Evolutionary conservation across 1,140 invertebrate species (phyloP).

Genomic region (Orchesella cincta): DNA sequence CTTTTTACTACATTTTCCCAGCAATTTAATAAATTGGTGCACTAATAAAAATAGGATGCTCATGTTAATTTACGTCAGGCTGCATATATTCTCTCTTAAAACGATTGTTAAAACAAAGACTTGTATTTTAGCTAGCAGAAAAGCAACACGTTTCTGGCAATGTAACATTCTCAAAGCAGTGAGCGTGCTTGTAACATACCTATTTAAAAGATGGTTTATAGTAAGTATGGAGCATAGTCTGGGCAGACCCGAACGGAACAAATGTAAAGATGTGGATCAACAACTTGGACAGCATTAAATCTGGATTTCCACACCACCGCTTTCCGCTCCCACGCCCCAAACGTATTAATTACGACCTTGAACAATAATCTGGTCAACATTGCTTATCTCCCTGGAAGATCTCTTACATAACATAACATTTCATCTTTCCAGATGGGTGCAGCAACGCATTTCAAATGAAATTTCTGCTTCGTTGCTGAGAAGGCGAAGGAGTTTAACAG

Average conservation of each 20-base stretch:
- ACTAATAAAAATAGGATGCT: too few species aligned
- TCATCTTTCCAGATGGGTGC: background rate
- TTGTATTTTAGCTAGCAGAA: background rate
- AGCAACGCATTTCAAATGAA: background rate
- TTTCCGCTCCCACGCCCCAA: conserved; percentile 12
- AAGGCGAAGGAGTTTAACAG: too few species aligned
- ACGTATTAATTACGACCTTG: conserved; percentile 4
- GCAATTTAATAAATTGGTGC: too few species aligned
- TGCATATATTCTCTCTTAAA: too few species aligned
- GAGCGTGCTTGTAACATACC: background rate
- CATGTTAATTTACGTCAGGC: too few species aligned
- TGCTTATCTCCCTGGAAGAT: background rate
- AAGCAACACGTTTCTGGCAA: background rate
- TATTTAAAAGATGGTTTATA: background rate
- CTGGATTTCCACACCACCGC: background rate
- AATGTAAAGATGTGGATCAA: conserved; percentile 3
- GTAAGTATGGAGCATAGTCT: too few species aligned
- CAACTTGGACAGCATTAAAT: conserved; percentile 7
- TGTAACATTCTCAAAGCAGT: background rate
- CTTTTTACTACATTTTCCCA: too few species aligned
- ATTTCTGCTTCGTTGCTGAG: background rate
- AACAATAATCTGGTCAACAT: background rate
- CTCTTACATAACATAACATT: conserved; percentile 3
- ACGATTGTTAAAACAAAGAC: background rate
- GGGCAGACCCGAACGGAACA: too few species aligned